Percentiles rank a stretch among this genome's conserved stretches.
These are phyloP conservation scores for Dysdera silvatica DNA, from an alignment of 1,140 invertebrate genomes.

Conservation along the genomic window DNA sequence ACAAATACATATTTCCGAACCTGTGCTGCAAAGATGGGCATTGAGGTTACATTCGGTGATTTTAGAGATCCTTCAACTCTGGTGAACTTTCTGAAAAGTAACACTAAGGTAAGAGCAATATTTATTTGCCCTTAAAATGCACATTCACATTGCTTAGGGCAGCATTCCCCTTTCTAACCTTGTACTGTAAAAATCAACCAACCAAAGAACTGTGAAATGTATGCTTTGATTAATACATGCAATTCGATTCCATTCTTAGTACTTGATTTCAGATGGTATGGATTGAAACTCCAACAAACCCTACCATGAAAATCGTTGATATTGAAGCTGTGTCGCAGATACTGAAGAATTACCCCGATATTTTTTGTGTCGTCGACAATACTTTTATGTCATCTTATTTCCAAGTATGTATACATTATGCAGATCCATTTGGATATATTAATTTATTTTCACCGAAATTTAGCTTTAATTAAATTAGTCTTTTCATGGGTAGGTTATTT, in stretches of 20 bases:
- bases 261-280: slow-evolving; percentile 71
- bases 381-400: slow-evolving; percentile 95
- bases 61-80: slow-evolving; percentile 60
- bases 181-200: no score
- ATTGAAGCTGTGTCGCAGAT: slow-evolving; percentile 65
- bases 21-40: slow-evolving; percentile 57
- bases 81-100: slow-evolving; percentile 60
- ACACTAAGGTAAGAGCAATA: slow-evolving; percentile 69
- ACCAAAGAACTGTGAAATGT: no score
- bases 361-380: slow-evolving; percentile 89
- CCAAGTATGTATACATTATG: slow-evolving; percentile 56
- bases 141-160: background rate
- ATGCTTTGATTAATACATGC: no score
- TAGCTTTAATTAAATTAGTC: no score
- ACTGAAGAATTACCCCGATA: slow-evolving; percentile 53
- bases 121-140: background rate
- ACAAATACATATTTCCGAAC: slow-evolving; percentile 59
- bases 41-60: slow-evolving; percentile 74
- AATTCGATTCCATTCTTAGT: no score
- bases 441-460: no score
- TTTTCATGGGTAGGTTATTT: no score
- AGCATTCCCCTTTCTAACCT: no score
- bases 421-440: no score
- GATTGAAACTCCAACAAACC: slow-evolving; percentile 98
- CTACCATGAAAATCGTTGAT: slow-evolving; percentile 82